Percentiles rank a stretch among this genome's conserved stretches.
phyloP scores from a whole-genome alignment of 2,888 invertebrate species.

The Orthonevra nobilis region DNA sequence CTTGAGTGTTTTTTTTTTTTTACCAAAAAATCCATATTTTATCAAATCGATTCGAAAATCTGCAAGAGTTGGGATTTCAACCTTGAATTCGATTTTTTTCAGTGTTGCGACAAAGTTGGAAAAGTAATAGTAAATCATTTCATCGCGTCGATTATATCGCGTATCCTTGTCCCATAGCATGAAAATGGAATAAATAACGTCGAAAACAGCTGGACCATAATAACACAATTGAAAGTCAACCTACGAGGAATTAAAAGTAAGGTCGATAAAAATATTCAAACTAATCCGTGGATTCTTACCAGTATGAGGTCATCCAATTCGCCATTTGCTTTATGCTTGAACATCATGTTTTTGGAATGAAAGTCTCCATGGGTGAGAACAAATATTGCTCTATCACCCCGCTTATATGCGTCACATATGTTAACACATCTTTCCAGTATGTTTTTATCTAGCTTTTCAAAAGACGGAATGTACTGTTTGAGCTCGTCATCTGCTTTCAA shows the following conservation, averaged over 20 bases:
- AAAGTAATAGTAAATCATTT: constrained; percentile 73
- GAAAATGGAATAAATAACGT: constrained; percentile 73
- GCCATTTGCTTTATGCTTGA: constrained; percentile 58
- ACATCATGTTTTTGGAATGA: constrained; percentile 75
- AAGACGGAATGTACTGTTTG: constrained; percentile 69
- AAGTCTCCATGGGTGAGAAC: constrained; percentile 76
- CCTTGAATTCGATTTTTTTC: constrained; percentile 71
- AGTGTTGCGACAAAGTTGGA: constrained; percentile 70
- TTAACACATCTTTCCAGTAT: constrained; percentile 35
- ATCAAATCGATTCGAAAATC: constrained; percentile 71
- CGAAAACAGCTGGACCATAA: constrained; percentile 72
- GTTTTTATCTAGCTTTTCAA: constrained; percentile 62
- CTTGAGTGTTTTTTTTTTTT: no score
- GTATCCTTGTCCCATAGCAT: constrained; percentile 71
- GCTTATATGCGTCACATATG: constrained; percentile 68
- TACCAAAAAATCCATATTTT: constrained; percentile 72
- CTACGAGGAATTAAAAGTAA: no score
- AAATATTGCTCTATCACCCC: constrained; percentile 51
- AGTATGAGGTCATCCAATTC: constrained; percentile 69
- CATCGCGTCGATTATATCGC: constrained; percentile 69
- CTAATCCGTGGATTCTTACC: constrained; percentile 23
- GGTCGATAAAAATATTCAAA: neutral
- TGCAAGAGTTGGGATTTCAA: constrained; percentile 70
- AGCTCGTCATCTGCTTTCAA: constrained; percentile 41
- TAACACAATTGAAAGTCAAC: constrained; percentile 74